Evolutionary conservation across 2,113 vertebrate species (phyloP), one percentile per base, ranked within the genome.

Genomic region (Plotosus lineatus): DNA sequence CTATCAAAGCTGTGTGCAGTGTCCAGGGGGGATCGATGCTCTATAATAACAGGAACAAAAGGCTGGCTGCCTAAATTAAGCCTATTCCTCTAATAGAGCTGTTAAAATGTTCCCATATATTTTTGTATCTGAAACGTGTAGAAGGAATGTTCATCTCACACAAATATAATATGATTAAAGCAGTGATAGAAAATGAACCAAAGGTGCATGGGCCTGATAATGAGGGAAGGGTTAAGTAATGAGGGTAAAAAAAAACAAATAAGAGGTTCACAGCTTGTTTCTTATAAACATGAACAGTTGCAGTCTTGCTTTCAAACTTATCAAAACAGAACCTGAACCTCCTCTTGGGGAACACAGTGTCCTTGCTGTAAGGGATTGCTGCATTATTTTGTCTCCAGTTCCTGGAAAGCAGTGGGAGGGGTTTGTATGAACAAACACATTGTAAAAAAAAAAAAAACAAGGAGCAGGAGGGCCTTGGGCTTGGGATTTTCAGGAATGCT

Each of bases 341-440:
- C 61, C 80, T 84, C 14, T 44, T 79, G 23, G 78, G 56, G 88
- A 88, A 91, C 88, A 82, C 72, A 31, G 68, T 90, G 90, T 91
- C 77, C 81, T 79, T 33, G 75, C 33, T 31, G 65, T 80, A 46
- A 58, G 84, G 26, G 60, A 55, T 86, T 66, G 65, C 71, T 58
- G 50, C 80, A 69, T 66, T 83, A 19, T 85, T 65, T 73, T 77
- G 63, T 86, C 61, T 75, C 66, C 66, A 60, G 74, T 55, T 81
- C 78, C 63, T 82, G 78, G 60, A 53, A 65, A 33, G 38, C 17
- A 58, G 46, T 60, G 65, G 77, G 78, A 58, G 80, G 48, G 15
- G 53, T 36, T 38, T 81, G 42, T 74, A 82, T 82, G 77, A 72
- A 82, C 28, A 81, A 58, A n/a, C 75, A 28, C 10, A 60, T 50